These are phyloP conservation scores for Tolmerus cingulatus DNA, from an alignment of 2,888 invertebrate genomes.

Conservation along the genomic window DNA sequence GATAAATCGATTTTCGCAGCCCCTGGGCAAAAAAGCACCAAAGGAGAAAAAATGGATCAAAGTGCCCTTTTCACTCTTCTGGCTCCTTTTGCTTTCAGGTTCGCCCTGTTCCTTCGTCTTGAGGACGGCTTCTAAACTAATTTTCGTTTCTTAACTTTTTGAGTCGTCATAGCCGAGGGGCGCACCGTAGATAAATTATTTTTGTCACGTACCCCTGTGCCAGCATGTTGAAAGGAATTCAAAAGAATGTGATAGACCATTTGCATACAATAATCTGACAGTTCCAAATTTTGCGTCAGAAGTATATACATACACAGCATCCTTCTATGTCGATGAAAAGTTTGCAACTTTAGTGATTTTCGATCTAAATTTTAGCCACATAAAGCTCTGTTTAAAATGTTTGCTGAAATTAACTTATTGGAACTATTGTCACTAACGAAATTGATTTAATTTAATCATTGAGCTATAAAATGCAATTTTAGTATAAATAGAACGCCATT, in stretches of 20 bases:
- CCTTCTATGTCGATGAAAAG: neutral
- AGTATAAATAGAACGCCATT: too few species aligned
- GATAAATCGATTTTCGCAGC: conserved; percentile 50
- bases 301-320: neutral
- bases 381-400: neutral
- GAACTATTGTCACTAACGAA: too few species aligned
- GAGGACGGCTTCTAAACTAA: conserved; percentile 47
- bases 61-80: conserved; percentile 42
- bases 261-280: conserved; percentile 44
- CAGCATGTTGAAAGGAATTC: conserved; percentile 41
- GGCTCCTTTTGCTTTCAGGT: neutral
- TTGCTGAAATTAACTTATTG: neutral
- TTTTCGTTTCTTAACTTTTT: conserved; percentile 50
- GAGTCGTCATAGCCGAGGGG: conserved; percentile 46
- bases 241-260: conserved; percentile 42
- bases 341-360: neutral
- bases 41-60: conserved; percentile 46
- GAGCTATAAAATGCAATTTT: too few species aligned
- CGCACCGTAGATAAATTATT: conserved; percentile 42
- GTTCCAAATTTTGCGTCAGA: conserved; percentile 5
- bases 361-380: neutral
- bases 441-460: too few species aligned
- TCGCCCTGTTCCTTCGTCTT: neutral
- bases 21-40: conserved; percentile 43
- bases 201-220: conserved; percentile 43